Evolutionary conservation across 2,113 vertebrate genomes (phyloP).

Genomic region (Acrocephalus kingi): DNA sequence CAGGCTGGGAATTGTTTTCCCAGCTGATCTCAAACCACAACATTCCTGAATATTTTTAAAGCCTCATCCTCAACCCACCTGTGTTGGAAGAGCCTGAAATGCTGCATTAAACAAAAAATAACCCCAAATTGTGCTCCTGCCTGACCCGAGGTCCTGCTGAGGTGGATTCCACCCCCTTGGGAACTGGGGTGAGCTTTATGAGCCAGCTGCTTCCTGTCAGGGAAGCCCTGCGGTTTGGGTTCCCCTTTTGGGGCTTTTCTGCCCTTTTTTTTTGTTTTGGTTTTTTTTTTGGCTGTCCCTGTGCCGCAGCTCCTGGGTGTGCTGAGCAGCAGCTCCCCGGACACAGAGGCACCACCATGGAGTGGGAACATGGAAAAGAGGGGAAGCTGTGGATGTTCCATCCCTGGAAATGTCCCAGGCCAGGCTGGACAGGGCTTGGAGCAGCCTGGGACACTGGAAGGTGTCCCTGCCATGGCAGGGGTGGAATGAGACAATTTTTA

Average conservation of each 20-base stretch:
- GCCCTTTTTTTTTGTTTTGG: not conserved
- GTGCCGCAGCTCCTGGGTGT: not conserved
- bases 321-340: not conserved
- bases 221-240: not conserved
- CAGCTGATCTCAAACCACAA: not conserved
- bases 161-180: not conserved
- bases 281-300: not conserved
- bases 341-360: accelerated
- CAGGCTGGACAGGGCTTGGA: not conserved
- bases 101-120: accelerated
- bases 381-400: not conserved
- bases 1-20: not conserved
- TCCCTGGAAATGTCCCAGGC: not conserved
- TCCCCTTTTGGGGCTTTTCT: not conserved
- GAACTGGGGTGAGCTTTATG: not conserved
- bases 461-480: not conserved
- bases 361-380: accelerated
- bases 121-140: accelerated
- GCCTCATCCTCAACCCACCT: not conserved
- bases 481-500: accelerated
- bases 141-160: not conserved
- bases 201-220: not conserved
- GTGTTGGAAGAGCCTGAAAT: not conserved
- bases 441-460: not conserved
- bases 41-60: accelerated